phyloP scores from a whole-genome alignment of 2,888 invertebrate species.

The Tetrapedia diversipes region DNA sequence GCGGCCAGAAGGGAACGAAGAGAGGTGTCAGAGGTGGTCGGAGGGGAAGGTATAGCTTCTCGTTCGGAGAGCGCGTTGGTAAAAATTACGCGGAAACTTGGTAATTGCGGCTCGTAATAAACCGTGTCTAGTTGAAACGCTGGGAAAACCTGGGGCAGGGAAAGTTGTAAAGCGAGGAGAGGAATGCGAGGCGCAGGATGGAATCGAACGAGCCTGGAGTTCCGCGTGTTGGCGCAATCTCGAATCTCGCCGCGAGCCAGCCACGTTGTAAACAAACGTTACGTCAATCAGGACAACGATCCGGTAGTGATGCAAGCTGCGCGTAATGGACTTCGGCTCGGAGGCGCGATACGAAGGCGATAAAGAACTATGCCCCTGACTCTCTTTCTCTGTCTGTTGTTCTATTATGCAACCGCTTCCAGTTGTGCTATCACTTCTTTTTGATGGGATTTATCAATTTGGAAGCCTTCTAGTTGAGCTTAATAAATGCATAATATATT shows the following conservation, averaged over 20 bases:
- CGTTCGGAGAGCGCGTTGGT: not conserved
- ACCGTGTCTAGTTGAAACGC: not conserved
- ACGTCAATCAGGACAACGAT: slow-evolving; percentile 51
- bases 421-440: no score
- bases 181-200: not conserved
- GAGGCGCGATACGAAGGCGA: slow-evolving; percentile 42
- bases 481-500: no score
- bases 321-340: slow-evolving; percentile 41
- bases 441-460: no score
- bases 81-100: slow-evolving; percentile 36
- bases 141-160: not conserved
- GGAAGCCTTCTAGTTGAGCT: no score
- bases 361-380: slow-evolving; percentile 17
- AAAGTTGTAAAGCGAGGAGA: no score
- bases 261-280: slow-evolving; percentile 48
- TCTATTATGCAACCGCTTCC: slow-evolving; percentile 15
- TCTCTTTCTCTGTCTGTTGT: slow-evolving; percentile 40
- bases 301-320: slow-evolving; percentile 45
- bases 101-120: slow-evolving; percentile 6
- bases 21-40: not conserved
- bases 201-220: not conserved
- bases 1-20: slow-evolving; percentile 8
- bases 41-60: not conserved
- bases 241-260: slow-evolving; percentile 28
- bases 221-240: not conserved